These are phyloP conservation scores for Eumeta japonica DNA, from an alignment of 1,140 invertebrate species.

Conservation along the genomic window DNA sequence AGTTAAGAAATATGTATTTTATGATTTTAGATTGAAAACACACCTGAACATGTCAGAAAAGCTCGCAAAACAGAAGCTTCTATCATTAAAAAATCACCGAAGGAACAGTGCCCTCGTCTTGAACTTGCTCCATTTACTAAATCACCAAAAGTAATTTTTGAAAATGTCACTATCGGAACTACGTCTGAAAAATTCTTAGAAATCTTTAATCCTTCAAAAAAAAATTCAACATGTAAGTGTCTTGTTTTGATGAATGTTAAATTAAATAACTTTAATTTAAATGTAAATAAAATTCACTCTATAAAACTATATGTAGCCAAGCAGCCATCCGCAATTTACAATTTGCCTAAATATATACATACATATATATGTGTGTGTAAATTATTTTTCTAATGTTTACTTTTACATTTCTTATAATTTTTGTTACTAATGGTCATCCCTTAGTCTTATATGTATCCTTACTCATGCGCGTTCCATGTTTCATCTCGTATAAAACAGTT, in stretches of 20 bases:
- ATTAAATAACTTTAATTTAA: background rate
- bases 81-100: constrained; percentile 20
- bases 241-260: background rate
- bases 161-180: constrained; percentile 61
- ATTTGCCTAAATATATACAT: too few relatives aligned
- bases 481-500: too few relatives aligned
- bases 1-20: too few relatives aligned
- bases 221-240: constrained; percentile 40
- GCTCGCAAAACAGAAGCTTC: constrained; percentile 17
- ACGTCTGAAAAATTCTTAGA: constrained; percentile 53
- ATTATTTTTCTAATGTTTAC: too few relatives aligned
- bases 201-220: constrained; percentile 60
- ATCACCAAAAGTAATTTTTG: constrained; percentile 63
- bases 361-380: too few relatives aligned
- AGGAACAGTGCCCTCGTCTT: constrained; percentile 46
- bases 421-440: too few relatives aligned
- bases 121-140: constrained; percentile 63
- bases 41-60: constrained; percentile 40
- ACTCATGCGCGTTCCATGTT: too few relatives aligned
- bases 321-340: too few relatives aligned
- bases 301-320: too few relatives aligned
- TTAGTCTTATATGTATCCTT: too few relatives aligned
- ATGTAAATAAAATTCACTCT: background rate
- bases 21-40: constrained; percentile 49
- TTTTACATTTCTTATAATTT: constrained; percentile 4